These are phyloP conservation scores for Brachyptera putata DNA, from an alignment of 2,888 invertebrate genomes.

Conservation along the genomic window DNA sequence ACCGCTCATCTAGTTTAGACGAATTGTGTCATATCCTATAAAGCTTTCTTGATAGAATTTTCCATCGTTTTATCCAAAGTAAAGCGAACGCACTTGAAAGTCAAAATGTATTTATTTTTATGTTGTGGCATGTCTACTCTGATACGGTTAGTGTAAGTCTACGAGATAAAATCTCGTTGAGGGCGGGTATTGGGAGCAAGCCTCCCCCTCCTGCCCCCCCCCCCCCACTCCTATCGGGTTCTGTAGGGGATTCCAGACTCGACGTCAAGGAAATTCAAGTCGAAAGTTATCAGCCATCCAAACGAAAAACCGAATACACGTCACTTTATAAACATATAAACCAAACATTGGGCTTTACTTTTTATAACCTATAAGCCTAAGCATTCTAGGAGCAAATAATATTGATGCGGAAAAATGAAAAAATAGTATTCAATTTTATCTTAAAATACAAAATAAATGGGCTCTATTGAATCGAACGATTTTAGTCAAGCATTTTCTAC, in stretches of 20 bases:
- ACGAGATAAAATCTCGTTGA: neutral
- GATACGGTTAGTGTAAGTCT: conserved; percentile 9
- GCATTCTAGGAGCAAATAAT: neutral
- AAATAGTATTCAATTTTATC: neutral
- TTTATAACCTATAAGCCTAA: neutral
- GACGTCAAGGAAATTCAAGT: conserved; percentile 27
- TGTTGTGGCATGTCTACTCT: conserved; percentile 3
- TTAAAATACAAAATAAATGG: neutral
- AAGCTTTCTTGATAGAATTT: too few relatives aligned
- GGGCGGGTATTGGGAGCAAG: too few relatives aligned
- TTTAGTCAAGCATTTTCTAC: too few relatives aligned
- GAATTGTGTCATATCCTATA: too few relatives aligned
- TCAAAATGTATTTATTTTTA: conserved; percentile 1
- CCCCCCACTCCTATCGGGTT: neutral
- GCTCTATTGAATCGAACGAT: neutral
- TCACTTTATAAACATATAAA: conserved; percentile 14
- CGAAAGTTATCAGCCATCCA: conserved; percentile 26
- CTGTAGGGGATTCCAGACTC: conserved; percentile 14
- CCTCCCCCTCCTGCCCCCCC: neutral
- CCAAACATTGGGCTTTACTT: too few relatives aligned
- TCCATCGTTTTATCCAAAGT: too few relatives aligned
- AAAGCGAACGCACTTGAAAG: too few relatives aligned
- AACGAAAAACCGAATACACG: conserved; percentile 11
- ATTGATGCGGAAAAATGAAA: neutral
- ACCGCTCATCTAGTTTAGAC: neutral